Evolutionary conservation across 2,888 invertebrate genomes (phyloP), one percentile per base, ranked within the genome.

Genomic region (Heliconius sara): DNA sequence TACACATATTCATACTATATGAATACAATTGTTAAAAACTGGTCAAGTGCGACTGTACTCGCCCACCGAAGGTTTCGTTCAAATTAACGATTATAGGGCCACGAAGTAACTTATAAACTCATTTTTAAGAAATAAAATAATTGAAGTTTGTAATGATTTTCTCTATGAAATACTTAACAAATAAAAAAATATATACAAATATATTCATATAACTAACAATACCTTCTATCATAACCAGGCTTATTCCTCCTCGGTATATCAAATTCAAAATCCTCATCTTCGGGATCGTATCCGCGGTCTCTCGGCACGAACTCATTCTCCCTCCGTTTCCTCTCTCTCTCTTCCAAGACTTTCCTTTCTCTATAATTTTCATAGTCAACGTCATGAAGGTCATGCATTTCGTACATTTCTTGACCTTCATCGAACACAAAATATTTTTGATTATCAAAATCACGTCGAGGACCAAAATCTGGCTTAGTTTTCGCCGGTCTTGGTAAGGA

Each of bases 301-400:
- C 90, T 87, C 27, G 86, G 85, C 3, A 87, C 88, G 39, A 87
- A 88, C n/a, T 92, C 91, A 13, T 91, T 91, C 30, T 86, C 86
- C 60, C 87, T 87, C 72, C 89, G 88, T 75, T 87, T 85, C 34
- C 85, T 83, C 16, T 89, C 90, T 81, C 92, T 92, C 77, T 92
- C 84, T 70, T 88, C 87, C 47, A 89, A 30, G 83, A 93, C 87
- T 82, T 89, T 94, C 85, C 85, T 93, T 87, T 96, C 96, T 60
- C 94, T 93, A 81, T 95, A 96, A 63, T 94, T 95, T 78, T 94
- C 94, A 78, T 91, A 93, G 71, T 95, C 95, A 0, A 95, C 94
- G 10, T 94, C 94, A 60, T 91, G 89, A 0, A 95, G 87, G 78
- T 95, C 94, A 39, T 93, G 94, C 93, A 94, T 94, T 83, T 94